These are phyloP conservation scores for Pheosia gnoma DNA, from an alignment of 2,888 invertebrate genomes.

Conservation along the genomic window DNA sequence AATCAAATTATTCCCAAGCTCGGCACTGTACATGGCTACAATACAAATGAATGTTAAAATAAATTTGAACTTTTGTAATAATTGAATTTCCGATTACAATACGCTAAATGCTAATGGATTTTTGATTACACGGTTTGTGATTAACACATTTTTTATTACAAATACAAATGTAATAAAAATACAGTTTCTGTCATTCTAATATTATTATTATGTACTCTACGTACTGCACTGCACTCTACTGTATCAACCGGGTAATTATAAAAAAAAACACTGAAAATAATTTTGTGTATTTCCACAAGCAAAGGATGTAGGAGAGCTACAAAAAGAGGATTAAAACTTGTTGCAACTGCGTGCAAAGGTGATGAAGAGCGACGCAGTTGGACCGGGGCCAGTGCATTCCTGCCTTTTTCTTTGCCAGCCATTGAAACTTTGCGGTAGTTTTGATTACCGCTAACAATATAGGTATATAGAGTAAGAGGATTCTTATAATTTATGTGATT, in stretches of 20 bases:
- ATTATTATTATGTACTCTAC: too few relatives aligned
- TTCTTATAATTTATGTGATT: too few relatives aligned
- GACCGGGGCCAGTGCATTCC: slow-evolving; percentile 55
- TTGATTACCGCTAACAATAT: slow-evolving; percentile 36
- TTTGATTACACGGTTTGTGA: not conserved
- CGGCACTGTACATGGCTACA: slow-evolving; percentile 33
- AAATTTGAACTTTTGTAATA: slow-evolving; percentile 16
- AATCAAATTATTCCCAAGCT: slow-evolving; percentile 57
- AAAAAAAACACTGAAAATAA: too few relatives aligned
- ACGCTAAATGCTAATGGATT: not conserved
- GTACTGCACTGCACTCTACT: too few relatives aligned
- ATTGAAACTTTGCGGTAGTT: slow-evolving; percentile 50
- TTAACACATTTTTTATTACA: not conserved
- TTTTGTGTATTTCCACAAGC: not conserved
- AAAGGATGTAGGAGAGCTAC: slow-evolving; percentile 25
- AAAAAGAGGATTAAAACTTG: slow-evolving; percentile 61
- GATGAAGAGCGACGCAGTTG: slow-evolving; percentile 60
- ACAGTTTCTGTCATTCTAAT: too few relatives aligned
- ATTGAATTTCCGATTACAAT: slow-evolving; percentile 11
- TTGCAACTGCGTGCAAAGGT: slow-evolving; percentile 57
- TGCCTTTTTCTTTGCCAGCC: slow-evolving; percentile 48
- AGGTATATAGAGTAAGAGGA: not conserved
- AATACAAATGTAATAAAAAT: too few relatives aligned
- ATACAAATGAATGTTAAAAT: slow-evolving; percentile 26
- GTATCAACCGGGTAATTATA: too few relatives aligned